Evolutionary conservation across 2,797 vertebrate genomes (phyloP).

Genomic region (Morus bassanus): DNA sequence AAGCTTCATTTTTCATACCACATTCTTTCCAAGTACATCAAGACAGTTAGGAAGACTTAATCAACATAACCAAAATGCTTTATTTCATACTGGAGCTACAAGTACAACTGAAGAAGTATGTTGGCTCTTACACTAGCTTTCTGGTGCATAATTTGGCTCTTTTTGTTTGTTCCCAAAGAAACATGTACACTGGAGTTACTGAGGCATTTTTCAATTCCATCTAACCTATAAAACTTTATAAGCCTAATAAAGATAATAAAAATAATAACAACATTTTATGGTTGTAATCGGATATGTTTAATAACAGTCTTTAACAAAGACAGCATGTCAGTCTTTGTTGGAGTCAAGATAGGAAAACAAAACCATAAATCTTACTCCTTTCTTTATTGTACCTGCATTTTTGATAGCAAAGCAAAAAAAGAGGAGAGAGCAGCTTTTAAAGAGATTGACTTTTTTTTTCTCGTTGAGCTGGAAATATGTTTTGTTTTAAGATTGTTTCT

Average conservation of each 20-base stretch:
- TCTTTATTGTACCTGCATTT: neutral
- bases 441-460: neutral
- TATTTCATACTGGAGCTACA: neutral
- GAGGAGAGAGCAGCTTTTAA: neutral
- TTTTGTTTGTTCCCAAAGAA: neutral
- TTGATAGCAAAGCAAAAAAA: neutral
- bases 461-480: slow-evolving; percentile 14
- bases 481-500: slow-evolving; percentile 14
- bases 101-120: neutral
- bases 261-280: neutral
- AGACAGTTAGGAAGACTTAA: neutral
- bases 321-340: neutral
- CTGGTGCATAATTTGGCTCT: neutral
- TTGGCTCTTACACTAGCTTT: neutral
- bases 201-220: neutral
- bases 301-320: neutral
- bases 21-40: neutral
- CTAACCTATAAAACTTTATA: neutral
- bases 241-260: neutral
- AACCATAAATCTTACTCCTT: neutral
- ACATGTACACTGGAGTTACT: neutral
- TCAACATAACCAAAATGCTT: neutral
- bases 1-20: neutral
- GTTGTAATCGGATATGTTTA: neutral
- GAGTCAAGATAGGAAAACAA: neutral